phyloP scores from a whole-genome alignment of 2,888 invertebrate genomes.

The Caenorhabditis zanzibari region DNA sequence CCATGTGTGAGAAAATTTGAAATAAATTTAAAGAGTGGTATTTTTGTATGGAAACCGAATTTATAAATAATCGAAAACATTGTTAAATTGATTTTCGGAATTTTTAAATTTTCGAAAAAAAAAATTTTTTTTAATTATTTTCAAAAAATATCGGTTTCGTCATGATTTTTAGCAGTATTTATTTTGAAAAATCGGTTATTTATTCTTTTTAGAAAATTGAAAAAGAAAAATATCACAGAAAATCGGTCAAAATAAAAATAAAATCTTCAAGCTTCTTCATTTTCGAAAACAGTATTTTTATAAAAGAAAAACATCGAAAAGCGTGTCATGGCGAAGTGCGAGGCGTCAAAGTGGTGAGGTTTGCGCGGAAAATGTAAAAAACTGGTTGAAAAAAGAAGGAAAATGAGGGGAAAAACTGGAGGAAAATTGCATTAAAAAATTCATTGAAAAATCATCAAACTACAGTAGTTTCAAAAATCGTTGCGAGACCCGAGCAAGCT shows the following conservation, averaged over 20 bases:
- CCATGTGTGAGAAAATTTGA: not conserved
- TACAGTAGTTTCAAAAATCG: not conserved
- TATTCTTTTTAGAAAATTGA: not conserved
- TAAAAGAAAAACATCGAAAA: slow-evolving; percentile 12
- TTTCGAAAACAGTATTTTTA: slow-evolving; percentile 15
- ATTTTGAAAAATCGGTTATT: not conserved
- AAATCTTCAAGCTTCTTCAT: not conserved
- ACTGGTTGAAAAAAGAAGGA: not conserved
- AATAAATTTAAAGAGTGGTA: too few species aligned
- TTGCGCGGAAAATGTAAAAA: not conserved
- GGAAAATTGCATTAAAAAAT: not conserved
- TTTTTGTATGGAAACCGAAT: too few species aligned
- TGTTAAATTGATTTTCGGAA: too few species aligned
- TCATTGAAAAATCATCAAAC: not conserved
- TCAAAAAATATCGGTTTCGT: too few species aligned
- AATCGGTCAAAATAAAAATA: not conserved
- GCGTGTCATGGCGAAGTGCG: not conserved
- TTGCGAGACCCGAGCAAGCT: not conserved
- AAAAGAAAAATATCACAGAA: not conserved
- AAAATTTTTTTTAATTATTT: too few species aligned
- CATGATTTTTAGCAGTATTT: too few species aligned
- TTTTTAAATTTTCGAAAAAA: too few species aligned
- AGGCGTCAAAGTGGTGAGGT: slow-evolving; percentile 3
- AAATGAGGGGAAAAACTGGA: not conserved
- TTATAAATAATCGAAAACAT: too few species aligned